phyloP scores from a whole-genome alignment of 2,113 vertebrate genomes.

The Myotis lucifugus region DNA sequence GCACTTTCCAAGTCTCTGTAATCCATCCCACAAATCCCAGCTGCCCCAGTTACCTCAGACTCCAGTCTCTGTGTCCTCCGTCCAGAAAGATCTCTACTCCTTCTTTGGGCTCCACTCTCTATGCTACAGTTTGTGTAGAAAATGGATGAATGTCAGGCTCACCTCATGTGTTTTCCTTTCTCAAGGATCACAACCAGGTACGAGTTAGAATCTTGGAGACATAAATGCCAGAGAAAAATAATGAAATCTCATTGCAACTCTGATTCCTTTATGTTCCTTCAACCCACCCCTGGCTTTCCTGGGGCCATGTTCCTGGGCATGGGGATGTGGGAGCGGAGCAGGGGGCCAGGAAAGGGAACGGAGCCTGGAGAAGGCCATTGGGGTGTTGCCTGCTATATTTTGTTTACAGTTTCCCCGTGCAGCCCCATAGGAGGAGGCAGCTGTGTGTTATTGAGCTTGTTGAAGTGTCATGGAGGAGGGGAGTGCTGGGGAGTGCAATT shows the following conservation, averaged over 20 bases:
- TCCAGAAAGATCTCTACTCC: neutral
- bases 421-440: constrained; percentile 58
- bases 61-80: neutral
- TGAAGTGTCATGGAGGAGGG: constrained; percentile 71
- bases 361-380: neutral
- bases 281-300: neutral
- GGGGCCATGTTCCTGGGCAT: neutral
- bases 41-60: neutral
- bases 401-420: neutral
- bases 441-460: constrained; percentile 65
- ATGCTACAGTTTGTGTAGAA: neutral
- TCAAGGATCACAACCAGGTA: neutral
- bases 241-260: neutral
- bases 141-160: neutral
- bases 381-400: neutral
- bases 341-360: neutral
- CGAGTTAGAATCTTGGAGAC: neutral
- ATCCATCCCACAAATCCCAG: neutral
- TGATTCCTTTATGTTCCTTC: no score
- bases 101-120: neutral
- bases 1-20: neutral
- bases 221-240: neutral
- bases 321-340: neutral
- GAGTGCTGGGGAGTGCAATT: constrained; percentile 65
- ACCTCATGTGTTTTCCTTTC: neutral